Percentiles rank a stretch among this genome's conserved stretches.
Evolutionary conservation across 2,797 vertebrate genomes (phyloP).

Genomic region (Galagoides demidoff): DNA sequence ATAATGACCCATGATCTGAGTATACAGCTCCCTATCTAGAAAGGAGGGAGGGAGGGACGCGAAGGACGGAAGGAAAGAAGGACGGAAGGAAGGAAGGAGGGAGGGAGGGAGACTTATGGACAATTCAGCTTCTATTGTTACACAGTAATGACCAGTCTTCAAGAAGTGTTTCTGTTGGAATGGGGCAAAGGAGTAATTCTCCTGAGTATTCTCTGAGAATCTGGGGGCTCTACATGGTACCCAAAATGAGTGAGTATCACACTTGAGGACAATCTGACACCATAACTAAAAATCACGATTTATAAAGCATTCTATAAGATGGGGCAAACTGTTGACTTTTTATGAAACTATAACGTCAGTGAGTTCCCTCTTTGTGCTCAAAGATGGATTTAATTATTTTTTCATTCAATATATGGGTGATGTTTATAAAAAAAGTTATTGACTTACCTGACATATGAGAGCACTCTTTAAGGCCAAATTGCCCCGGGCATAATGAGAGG

Average conservation of each 20-base stretch:
- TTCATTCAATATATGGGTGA: not conserved
- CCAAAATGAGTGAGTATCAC: not conserved
- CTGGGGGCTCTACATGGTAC: rapidly evolving
- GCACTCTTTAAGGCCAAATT: not conserved
- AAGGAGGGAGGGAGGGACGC: not conserved
- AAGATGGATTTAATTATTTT: not conserved
- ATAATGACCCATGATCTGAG: not conserved
- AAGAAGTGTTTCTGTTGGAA: not conserved
- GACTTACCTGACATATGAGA: not conserved
- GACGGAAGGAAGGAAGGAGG: slow-evolving; percentile 80
- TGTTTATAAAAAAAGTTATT: not conserved
- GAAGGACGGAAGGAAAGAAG: no score
- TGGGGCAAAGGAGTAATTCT: rapidly evolving
- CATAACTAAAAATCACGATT: not conserved
- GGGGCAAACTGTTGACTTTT: not conserved
- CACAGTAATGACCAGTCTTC: not conserved
- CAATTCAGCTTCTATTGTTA: not conserved
- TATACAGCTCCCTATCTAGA: not conserved
- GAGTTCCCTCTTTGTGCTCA: not conserved
- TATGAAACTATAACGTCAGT: not conserved
- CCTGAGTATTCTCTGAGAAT: not conserved
- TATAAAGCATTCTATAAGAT: not conserved
- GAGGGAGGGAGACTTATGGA: slow-evolving; percentile 73
- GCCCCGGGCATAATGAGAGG: not conserved
- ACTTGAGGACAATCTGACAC: not conserved